Percentiles rank a stretch among this genome's conserved stretches.
phyloP scores from a whole-genome alignment of 2,113 vertebrate genomes.

The human region GRCh38 chr6:157144501-157145000 shows the following conservation, averaged over 20 bases:
- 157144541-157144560: not conserved
- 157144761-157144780: conserved; percentile 65
- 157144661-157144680: conserved; percentile 31
- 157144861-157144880: not conserved
- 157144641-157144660: not conserved
- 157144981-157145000: fast-evolving
- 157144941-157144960: not conserved
- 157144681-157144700: conserved; percentile 55
- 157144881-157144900: not conserved
- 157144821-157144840: not conserved
- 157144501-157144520: conserved; percentile 68
- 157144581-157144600: not conserved
- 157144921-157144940: not conserved
- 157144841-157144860: not conserved
- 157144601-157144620: not conserved
- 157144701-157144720: conserved; percentile 36
- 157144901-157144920: not conserved
- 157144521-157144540: conserved; percentile 38
- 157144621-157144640: conserved; percentile 41
- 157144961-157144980: not conserved
- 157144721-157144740: conserved; percentile 4
- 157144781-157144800: not conserved
- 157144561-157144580: conserved; percentile 9
- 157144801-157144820: not conserved
- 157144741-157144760: conserved; percentile 65